phyloP scores from a whole-genome alignment of 2,888 invertebrate genomes.

The Augochlorella aurata region DNA sequence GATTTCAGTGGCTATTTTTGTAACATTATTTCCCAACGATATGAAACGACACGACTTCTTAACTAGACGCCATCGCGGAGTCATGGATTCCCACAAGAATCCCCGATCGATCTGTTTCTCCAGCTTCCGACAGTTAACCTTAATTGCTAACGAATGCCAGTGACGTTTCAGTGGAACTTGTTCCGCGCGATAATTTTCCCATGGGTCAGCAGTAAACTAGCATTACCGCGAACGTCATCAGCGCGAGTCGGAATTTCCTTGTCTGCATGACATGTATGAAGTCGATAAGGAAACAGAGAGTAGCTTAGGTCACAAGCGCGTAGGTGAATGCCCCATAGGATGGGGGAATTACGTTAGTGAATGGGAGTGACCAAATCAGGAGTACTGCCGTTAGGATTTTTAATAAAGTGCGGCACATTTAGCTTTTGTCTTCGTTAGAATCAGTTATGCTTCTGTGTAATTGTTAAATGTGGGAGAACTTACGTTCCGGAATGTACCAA shows the following conservation, averaged over 20 bases:
- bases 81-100: not conserved
- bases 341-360: not conserved
- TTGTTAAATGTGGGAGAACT: too few species aligned
- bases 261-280: conserved; percentile 3
- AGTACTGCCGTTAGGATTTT: not conserved
- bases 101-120: not conserved
- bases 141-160: not conserved
- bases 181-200: conserved; percentile 7
- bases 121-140: not conserved
- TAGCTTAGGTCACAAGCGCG: conserved; percentile 30
- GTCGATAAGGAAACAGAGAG: conserved; percentile 18
- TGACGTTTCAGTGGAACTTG: not conserved
- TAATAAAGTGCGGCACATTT: not conserved
- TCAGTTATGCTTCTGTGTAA: not conserved
- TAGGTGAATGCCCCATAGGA: conserved; percentile 48
- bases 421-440: not conserved
- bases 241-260: conserved; percentile 44
- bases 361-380: not conserved
- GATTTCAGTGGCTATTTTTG: not conserved
- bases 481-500: too few species aligned
- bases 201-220: conserved; percentile 16
- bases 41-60: not conserved
- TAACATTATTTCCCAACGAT: not conserved
- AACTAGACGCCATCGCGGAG: not conserved
- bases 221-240: conserved; percentile 16